Evolutionary conservation across 2,113 vertebrate genomes (phyloP).

Genomic region (Phrynosoma blainvillii): DNA sequence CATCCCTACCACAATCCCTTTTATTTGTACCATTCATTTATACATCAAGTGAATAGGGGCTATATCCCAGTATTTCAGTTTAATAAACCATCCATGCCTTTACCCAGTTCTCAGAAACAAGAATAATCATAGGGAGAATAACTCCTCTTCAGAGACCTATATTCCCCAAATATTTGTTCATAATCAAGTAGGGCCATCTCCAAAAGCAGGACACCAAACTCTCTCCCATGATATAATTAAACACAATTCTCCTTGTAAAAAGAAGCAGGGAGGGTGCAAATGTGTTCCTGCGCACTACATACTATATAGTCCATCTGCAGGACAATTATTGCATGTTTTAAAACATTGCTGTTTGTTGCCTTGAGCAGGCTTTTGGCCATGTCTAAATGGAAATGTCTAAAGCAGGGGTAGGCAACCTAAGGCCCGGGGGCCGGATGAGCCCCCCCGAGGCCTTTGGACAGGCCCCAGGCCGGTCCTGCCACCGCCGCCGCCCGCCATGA

Average conservation of each 20-base stretch:
- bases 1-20: rapidly evolving
- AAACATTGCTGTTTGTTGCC: background rate
- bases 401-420: too few relatives aligned
- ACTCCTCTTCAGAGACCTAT: background rate
- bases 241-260: background rate
- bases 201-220: background rate
- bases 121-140: too few relatives aligned
- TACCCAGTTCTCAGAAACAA: background rate
- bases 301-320: background rate
- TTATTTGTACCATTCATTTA: background rate
- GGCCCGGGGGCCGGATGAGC: too few relatives aligned
- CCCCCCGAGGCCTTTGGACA: too few relatives aligned
- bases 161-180: background rate
- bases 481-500: too few relatives aligned
- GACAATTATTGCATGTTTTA: background rate
- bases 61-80: background rate
- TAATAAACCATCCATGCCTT: too few relatives aligned
- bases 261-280: background rate
- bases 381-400: too few relatives aligned
- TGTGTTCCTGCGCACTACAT: background rate
- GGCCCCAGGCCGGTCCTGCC: too few relatives aligned
- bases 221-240: background rate
- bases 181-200: background rate
- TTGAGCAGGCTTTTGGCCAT: background rate
- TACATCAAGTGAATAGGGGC: background rate